These are phyloP conservation scores for Caenorhabditis afra DNA, from an alignment of 2,888 invertebrate species.

Conservation along the genomic window DNA sequence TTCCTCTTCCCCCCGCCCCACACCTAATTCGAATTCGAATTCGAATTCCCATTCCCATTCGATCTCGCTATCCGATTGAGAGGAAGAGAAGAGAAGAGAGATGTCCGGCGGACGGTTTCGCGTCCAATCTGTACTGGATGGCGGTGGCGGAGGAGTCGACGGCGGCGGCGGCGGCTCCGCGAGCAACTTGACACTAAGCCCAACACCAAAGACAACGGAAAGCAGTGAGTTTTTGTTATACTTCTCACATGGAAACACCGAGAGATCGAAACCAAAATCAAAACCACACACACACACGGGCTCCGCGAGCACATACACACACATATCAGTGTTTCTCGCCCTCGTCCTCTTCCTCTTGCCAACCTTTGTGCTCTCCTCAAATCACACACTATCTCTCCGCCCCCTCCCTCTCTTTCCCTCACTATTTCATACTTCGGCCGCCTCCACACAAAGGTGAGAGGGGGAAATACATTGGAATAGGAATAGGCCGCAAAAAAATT, in stretches of 20 bases:
- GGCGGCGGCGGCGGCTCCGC: conserved; percentile 12
- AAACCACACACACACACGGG: too few relatives aligned
- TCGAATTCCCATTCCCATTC: neutral
- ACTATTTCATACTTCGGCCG: neutral
- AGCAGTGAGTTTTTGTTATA: conserved; percentile 36
- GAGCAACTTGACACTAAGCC: conserved; percentile 17
- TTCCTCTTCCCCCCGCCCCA: conserved; percentile 12
- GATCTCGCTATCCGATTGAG: neutral
- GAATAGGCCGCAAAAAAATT: too few relatives aligned
- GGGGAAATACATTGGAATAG: too few relatives aligned
- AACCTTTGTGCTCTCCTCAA: conserved; percentile 6
- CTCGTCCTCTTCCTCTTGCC: neutral
- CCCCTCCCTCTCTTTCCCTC: neutral
- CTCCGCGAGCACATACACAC: neutral
- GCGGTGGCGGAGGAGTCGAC: conserved; percentile 21
- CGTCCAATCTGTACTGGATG: conserved; percentile 55
- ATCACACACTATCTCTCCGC: neutral
- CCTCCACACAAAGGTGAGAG: too few relatives aligned
- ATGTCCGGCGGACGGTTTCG: conserved; percentile 59
- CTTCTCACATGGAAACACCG: too few relatives aligned
- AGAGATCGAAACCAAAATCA: too few relatives aligned
- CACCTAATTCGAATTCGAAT: neutral
- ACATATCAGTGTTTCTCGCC: neutral
- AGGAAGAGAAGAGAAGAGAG: neutral
- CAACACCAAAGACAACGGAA: conserved; percentile 14